phyloP scores from a whole-genome alignment of 2,113 vertebrate genomes.

The Archocentrus centrarchus region DNA sequence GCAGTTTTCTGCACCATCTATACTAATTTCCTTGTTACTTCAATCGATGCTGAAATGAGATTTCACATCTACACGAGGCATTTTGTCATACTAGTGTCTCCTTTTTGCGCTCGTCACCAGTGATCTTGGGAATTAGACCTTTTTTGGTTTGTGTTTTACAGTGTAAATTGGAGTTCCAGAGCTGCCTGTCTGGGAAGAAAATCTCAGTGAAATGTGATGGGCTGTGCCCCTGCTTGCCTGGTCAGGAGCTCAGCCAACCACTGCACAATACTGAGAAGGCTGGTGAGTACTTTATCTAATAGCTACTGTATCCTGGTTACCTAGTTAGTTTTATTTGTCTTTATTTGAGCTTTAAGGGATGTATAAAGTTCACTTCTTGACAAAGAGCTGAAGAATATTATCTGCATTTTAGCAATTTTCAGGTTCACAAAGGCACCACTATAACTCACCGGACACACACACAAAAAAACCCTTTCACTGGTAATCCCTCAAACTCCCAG shows the following conservation, averaged over 20 bases:
- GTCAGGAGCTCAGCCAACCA: slow-evolving; percentile 82
- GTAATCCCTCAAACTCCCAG: slow-evolving; percentile 54
- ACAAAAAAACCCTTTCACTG: slow-evolving; percentile 7
- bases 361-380: neutral
- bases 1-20: neutral
- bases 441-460: neutral
- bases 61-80: no score
- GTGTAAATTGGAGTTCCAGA: slow-evolving; percentile 97
- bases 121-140: neutral
- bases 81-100: neutral
- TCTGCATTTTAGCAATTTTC: slow-evolving; percentile 23
- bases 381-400: neutral
- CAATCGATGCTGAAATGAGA: no score
- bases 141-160: slow-evolving; percentile 51
- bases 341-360: neutral
- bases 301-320: neutral
- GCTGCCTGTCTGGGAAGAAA: slow-evolving; percentile 89
- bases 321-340: neutral
- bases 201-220: slow-evolving; percentile 89
- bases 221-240: slow-evolving; percentile 90
- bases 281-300: slow-evolving; percentile 81
- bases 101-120: neutral
- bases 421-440: slow-evolving; percentile 19
- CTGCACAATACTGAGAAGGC: slow-evolving; percentile 78
- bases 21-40: neutral